Conservation (phyloP, 2,113 vertebrate species). For the Azemiops feae region DNA sequence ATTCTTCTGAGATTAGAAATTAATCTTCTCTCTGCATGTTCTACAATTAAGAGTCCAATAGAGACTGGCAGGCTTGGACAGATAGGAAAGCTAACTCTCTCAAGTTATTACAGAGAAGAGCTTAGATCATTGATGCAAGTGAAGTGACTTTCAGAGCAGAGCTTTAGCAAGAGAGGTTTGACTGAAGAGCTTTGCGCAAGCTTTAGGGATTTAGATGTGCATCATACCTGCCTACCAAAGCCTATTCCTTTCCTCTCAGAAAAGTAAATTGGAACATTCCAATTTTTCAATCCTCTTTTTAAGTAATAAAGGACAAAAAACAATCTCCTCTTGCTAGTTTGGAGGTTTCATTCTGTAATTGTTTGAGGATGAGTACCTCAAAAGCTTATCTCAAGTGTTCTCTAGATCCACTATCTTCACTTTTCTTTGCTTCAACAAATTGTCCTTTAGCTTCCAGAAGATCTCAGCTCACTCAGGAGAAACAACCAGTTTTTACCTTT, state of each 20-base stretch:
- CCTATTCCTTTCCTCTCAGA: constrained; percentile 21
- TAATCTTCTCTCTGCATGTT: constrained; percentile 23
- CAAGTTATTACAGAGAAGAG: background rate
- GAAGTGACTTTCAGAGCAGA: constrained; percentile 31
- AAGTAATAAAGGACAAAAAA: background rate
- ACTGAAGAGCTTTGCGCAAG: constrained; percentile 23
- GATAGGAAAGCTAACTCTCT: constrained; percentile 20
- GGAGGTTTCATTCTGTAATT: constrained; percentile 1
- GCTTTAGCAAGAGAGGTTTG: background rate
- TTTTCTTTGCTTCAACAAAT: constrained; percentile 32
- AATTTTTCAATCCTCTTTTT: background rate
- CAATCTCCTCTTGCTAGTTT: background rate
- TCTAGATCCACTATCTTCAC: background rate
- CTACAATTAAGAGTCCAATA: constrained; percentile 27
- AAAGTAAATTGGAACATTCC: constrained; percentile 15
- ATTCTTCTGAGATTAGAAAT: constrained; percentile 27
- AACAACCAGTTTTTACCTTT: constrained; percentile 39
- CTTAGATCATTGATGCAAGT: constrained; percentile 32
- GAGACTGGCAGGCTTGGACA: constrained; percentile 36
- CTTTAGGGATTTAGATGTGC: constrained; percentile 40
- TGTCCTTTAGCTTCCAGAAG: constrained; percentile 22
- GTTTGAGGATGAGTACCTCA: constrained; percentile 14
- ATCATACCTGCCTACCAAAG: background rate
- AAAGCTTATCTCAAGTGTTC: constrained; percentile 22
- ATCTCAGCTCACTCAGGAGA: constrained; percentile 28